Evolutionary conservation across 1,140 invertebrate species (phyloP), one percentile per base, ranked within the genome.

Genomic region (Eumeta japonica): DNA sequence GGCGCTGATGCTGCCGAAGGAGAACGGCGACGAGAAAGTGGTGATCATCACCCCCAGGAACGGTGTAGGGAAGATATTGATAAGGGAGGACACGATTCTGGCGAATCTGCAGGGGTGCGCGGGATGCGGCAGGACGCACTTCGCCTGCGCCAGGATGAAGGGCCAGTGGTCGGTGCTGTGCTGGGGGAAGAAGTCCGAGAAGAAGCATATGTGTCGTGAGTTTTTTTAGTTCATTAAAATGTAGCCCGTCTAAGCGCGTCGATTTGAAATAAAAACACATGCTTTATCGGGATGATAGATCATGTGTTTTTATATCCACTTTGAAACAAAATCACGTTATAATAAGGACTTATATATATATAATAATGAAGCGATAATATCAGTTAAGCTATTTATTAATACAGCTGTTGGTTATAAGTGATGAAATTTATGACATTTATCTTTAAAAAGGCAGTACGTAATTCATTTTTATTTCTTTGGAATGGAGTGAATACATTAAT

Each of bases 181-280:
- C 36, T 74, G 68, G 68, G 68, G 68, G 0, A 52, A 56, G 33
- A 51, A 57, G 16, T 55, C 58, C 0, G 65, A 62, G n/a, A 70
- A 61, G 39, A 70, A 61, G 41, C 64, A 71, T 47, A 67, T 68
- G 41, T 56, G 50, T 3, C 43, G 70, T 71, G 46, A 71, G 68
- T 72, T 43, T 19, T 33, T 10, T 38, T 17, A 16, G 16, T 3
- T 17, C 14, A 12, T 33, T 4, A n/a, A 24, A 7, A 7, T 24
- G n/a, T 24, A 7, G 20, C n/a, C 7, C 20, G 7, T n/a, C n/a
- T n/a, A 7, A n/a, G 20, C 20, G 7, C 20, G 7, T 24, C n/a
- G n/a, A n/a, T n/a, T n/a, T n/a, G n/a, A n/a, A n/a, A n/a, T n/a
- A n/a, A n/a, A n/a, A n/a, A n/a, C n/a, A n/a, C n/a, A n/a, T n/a